These are phyloP conservation scores for Idaea dimidiata DNA, from an alignment of 2,888 invertebrate species.

Conservation along the genomic window DNA sequence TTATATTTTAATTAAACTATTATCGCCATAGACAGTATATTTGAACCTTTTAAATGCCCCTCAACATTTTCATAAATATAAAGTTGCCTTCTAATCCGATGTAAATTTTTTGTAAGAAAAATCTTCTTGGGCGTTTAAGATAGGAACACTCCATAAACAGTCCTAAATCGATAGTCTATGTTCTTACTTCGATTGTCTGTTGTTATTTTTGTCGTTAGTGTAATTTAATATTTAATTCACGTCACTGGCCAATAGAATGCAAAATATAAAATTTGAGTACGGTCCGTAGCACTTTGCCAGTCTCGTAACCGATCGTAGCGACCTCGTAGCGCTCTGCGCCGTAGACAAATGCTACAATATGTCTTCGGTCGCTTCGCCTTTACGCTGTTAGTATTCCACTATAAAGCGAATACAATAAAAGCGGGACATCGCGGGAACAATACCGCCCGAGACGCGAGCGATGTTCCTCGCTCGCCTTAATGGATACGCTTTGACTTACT, in stretches of 20 bases:
- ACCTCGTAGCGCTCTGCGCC: background rate
- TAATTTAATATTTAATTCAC: too few relatives aligned
- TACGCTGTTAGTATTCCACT: background rate
- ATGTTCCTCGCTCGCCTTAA: background rate
- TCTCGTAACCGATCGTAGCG: background rate
- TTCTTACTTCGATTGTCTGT: too few relatives aligned
- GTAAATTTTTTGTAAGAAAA: too few relatives aligned
- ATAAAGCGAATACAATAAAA: background rate
- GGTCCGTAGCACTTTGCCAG: background rate
- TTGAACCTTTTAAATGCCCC: too few relatives aligned
- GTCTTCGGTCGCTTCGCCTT: background rate
- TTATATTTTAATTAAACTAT: too few relatives aligned
- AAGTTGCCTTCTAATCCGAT: too few relatives aligned
- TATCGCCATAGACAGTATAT: too few relatives aligned
- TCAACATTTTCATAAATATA: too few relatives aligned
- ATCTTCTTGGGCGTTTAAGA: too few relatives aligned
- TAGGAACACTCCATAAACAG: too few relatives aligned
- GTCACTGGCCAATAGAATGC: background rate
- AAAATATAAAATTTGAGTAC: background rate
- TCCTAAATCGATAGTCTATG: too few relatives aligned
- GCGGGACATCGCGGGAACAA: background rate
- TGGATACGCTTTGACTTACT: constrained; percentile 1
- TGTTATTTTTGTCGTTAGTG: too few relatives aligned
- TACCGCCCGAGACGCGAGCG: background rate
- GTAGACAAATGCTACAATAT: constrained; percentile 1